Percentiles rank a stretch among this genome's conserved stretches.
Conservation (phyloP, 2,888 invertebrate genomes). For the Rhogogaster chlorosoma region DNA sequence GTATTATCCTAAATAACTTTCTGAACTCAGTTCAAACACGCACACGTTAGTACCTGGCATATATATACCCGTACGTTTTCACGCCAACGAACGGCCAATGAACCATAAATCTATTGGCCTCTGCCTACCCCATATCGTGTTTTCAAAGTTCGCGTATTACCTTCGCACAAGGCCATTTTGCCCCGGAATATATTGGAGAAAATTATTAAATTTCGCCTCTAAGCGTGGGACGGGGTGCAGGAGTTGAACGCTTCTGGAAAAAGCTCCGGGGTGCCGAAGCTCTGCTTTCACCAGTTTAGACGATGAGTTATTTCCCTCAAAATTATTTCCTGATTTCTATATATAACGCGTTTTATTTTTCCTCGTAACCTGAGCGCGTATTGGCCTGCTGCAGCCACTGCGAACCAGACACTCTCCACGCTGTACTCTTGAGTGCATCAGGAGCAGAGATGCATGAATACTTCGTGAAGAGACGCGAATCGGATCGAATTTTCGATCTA, state of each 20-base stretch:
- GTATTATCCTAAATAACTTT: not conserved
- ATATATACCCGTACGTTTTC: conserved; percentile 7
- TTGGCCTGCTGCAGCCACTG: not conserved
- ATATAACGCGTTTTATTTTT: not conserved
- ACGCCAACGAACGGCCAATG: conserved; percentile 42
- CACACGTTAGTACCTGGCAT: not conserved
- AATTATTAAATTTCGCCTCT: conserved; percentile 46
- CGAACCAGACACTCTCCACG: not conserved
- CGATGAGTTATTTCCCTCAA: conserved; percentile 35
- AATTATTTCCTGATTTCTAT: not conserved
- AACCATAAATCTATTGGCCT: conserved; percentile 48
- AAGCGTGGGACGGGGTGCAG: not conserved
- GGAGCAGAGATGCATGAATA: not conserved
- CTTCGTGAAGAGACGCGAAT: not conserved
- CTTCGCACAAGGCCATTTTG: conserved; percentile 40
- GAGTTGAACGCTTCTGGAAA: not conserved
- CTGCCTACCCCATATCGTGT: conserved; percentile 48
- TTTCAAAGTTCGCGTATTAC: conserved; percentile 45
- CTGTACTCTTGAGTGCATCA: not conserved
- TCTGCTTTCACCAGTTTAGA: not conserved
- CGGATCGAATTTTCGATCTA: conserved; percentile 12
- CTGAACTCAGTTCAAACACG: conserved; percentile 32
- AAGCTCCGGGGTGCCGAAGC: conserved; percentile 33
- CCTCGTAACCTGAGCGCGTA: not conserved
- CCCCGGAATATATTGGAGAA: conserved; percentile 46